Evolutionary conservation across 2,797 vertebrate species (phyloP).

Genomic region (Platyrinchus mystaceus): DNA sequence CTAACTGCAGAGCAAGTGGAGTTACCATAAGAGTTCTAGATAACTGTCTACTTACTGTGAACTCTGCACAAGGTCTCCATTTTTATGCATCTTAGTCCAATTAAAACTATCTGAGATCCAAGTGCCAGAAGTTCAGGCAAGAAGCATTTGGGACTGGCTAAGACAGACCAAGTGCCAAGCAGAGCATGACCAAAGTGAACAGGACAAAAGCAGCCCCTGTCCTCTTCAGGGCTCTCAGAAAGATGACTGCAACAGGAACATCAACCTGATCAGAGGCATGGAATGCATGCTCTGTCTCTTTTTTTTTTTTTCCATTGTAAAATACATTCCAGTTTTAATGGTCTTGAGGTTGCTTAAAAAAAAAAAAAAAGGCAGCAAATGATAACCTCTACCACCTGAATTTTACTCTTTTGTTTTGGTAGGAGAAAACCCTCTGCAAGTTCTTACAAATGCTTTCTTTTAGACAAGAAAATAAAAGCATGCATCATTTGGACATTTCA

Average conservation of each 20-base stretch:
- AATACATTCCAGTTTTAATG: background rate
- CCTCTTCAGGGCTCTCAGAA: background rate
- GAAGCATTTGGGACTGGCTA: background rate
- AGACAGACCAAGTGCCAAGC: background rate
- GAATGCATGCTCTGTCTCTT: background rate
- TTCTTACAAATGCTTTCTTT: background rate
- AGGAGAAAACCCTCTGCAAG: background rate
- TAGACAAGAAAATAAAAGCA: background rate
- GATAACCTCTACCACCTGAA: background rate
- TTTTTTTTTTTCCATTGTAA: background rate
- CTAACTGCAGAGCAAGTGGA: background rate
- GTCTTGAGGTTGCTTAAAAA: background rate
- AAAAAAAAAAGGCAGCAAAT: background rate
- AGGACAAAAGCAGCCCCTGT: background rate
- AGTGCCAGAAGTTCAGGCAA: background rate
- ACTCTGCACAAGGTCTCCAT: background rate
- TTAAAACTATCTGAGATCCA: background rate
- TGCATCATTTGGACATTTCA: background rate
- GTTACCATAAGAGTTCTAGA: background rate
- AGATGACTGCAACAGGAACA: background rate
- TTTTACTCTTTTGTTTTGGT: background rate
- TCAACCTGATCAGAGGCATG: background rate
- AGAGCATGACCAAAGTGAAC: background rate
- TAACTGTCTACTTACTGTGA: background rate
- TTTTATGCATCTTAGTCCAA: background rate